Evolutionary conservation across 1,140 invertebrate genomes (phyloP).

Genomic region (Lycorma delicatula): DNA sequence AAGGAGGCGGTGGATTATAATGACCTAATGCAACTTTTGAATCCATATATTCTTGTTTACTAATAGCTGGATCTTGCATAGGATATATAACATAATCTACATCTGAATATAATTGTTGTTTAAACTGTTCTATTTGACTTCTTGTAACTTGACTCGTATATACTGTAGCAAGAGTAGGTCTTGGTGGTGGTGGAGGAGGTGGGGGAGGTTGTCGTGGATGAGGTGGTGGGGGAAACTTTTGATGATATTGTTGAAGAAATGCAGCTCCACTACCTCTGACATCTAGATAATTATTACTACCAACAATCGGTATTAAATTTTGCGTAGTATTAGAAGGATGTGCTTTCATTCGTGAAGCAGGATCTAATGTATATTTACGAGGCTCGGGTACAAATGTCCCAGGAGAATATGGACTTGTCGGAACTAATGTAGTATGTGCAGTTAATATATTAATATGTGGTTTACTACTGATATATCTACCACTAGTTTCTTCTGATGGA

Average conservation of each 20-base stretch:
- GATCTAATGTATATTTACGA: constrained; percentile 28
- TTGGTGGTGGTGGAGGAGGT: constrained; percentile 46
- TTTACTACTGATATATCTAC: constrained; percentile 54
- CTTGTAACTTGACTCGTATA: constrained; percentile 27
- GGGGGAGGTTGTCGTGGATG: constrained; percentile 43
- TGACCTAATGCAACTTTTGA: constrained; percentile 53
- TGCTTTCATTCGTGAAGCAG: constrained; percentile 46
- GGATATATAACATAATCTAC: constrained; percentile 86
- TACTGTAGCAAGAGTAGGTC: constrained; percentile 28
- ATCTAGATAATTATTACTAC: constrained; percentile 58
- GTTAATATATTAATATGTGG: constrained; percentile 57
- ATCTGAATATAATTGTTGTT: constrained; percentile 79
- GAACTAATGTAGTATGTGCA: constrained; percentile 49
- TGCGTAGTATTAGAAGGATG: constrained; percentile 13
- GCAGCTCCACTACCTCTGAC: constrained; percentile 51
- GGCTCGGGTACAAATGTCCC: constrained; percentile 15
- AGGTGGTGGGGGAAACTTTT: constrained; percentile 39
- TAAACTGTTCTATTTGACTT: constrained; percentile 67
- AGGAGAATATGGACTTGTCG: not conserved
- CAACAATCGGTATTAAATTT: constrained; percentile 42
- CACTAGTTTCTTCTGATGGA: constrained; percentile 49
- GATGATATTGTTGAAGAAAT: constrained; percentile 28
- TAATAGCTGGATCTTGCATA: constrained; percentile 75
- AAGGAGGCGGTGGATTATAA: constrained; percentile 30
- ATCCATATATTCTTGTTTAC: constrained; percentile 82